These are phyloP conservation scores for Chiridota heheva DNA, from an alignment of 35 echinoderm and acorn worm species.

Conservation along the genomic window DNA sequence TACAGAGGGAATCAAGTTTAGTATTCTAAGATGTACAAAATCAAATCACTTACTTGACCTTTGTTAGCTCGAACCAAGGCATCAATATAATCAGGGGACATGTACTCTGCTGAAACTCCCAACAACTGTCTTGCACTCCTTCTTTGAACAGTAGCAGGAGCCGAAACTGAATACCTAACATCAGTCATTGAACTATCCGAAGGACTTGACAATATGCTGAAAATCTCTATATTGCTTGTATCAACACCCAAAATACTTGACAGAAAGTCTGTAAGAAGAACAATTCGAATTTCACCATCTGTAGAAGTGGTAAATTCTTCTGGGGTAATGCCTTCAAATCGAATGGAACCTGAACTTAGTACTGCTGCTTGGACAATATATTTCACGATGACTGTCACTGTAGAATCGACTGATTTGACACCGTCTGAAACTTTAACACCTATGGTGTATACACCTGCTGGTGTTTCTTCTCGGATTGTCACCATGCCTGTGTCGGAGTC, in stretches of 20 bases:
- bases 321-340: background rate
- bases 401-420: background rate
- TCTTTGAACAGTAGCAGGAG: background rate
- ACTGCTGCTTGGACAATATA: background rate
- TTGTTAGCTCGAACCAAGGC: background rate
- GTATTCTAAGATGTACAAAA: too few relatives aligned
- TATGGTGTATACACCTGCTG: background rate
- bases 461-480: conserved; percentile 18
- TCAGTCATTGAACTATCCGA: background rate
- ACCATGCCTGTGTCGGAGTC: background rate
- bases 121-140: background rate
- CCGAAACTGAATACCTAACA: conserved; percentile 25
- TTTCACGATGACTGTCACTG: background rate
- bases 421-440: conserved; percentile 6
- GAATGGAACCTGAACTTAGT: conserved; percentile 21
- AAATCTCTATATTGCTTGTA: background rate
- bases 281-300: background rate
- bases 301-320: background rate
- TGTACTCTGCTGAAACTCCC: background rate
- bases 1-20: too few relatives aligned
- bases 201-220: conserved; percentile 12
- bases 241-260: background rate
- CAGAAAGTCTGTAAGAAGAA: background rate
- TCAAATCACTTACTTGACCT: background rate
- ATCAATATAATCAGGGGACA: conserved; percentile 26